Conservation (phyloP, 2,113 vertebrate species). For the Lamprotornis superbus region DNA sequence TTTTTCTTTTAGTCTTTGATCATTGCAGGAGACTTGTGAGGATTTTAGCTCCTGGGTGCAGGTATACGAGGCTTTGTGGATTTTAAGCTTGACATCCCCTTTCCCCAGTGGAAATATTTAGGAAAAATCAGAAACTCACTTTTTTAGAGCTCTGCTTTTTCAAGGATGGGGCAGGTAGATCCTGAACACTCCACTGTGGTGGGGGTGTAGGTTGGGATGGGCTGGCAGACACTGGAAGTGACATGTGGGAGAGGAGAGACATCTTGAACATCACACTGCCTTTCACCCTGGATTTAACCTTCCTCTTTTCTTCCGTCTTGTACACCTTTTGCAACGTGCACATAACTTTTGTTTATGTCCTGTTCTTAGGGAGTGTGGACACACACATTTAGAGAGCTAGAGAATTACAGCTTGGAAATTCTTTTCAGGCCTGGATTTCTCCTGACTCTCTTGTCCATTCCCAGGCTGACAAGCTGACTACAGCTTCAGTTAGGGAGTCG, state of each 20-base stretch:
- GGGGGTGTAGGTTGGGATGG: background rate
- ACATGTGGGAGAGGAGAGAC: background rate
- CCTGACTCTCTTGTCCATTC: too few species aligned
- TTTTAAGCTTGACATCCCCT: background rate
- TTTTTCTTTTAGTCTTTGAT: background rate
- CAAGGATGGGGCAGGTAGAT: background rate
- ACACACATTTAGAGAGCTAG: too few species aligned
- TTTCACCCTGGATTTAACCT: background rate
- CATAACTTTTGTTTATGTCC: rapidly evolving
- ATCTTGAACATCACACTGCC: background rate
- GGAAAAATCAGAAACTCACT: background rate
- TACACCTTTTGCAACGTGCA: background rate
- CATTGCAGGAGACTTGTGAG: background rate
- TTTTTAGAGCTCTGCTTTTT: background rate
- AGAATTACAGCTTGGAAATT: too few species aligned
- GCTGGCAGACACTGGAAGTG: background rate
- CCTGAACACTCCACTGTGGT: background rate
- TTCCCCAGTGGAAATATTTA: background rate
- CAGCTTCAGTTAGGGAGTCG: too few species aligned
- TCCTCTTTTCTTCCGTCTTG: background rate
- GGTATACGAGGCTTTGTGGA: background rate
- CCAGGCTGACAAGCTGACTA: too few species aligned
- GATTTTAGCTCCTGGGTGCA: background rate
- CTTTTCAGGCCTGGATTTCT: too few species aligned
- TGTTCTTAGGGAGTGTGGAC: background rate